Percentiles rank a stretch among this genome's conserved stretches.
Conservation (phyloP, 2,888 invertebrate genomes). For the Steinernema carpocapsae region DNA sequence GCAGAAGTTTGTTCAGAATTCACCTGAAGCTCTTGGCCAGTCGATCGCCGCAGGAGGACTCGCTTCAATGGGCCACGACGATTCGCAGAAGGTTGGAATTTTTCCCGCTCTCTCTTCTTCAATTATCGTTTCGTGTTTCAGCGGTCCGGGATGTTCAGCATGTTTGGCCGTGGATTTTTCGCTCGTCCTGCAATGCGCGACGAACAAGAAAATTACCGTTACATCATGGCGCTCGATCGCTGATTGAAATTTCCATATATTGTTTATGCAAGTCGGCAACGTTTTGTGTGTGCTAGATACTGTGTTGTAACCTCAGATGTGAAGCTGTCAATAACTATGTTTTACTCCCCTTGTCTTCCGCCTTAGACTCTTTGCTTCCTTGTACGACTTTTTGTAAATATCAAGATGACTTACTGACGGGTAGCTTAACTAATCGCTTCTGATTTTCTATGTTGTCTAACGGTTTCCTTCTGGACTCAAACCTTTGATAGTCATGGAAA, state of each 20-base stretch:
- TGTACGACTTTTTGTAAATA: slow-evolving; percentile 15
- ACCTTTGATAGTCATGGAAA: background rate
- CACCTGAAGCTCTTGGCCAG: background rate
- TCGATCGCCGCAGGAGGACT: background rate
- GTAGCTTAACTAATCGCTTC: slow-evolving; percentile 10
- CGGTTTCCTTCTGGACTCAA: background rate
- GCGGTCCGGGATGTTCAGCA: slow-evolving; percentile 52
- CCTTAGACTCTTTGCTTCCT: background rate
- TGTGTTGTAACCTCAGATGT: too few relatives aligned
- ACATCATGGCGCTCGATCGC: slow-evolving; percentile 65
- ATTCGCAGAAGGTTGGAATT: background rate
- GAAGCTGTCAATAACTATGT: background rate
- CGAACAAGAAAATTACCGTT: slow-evolving; percentile 64
- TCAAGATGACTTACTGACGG: slow-evolving; percentile 17
- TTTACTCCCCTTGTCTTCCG: background rate
- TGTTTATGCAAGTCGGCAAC: too few relatives aligned
- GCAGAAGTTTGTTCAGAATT: slow-evolving; percentile 2
- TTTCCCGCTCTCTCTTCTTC: background rate
- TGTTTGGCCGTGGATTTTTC: slow-evolving; percentile 64
- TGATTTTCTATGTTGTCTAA: background rate
- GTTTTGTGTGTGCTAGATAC: too few relatives aligned
- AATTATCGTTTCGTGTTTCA: slow-evolving; percentile 38
- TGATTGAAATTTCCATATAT: slow-evolving; percentile 34
- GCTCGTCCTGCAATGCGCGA: slow-evolving; percentile 61
- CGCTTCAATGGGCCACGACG: background rate